Conservation (phyloP, 35 echinoderm and acorn worm species). For the Lytechinus pictus region DNA sequence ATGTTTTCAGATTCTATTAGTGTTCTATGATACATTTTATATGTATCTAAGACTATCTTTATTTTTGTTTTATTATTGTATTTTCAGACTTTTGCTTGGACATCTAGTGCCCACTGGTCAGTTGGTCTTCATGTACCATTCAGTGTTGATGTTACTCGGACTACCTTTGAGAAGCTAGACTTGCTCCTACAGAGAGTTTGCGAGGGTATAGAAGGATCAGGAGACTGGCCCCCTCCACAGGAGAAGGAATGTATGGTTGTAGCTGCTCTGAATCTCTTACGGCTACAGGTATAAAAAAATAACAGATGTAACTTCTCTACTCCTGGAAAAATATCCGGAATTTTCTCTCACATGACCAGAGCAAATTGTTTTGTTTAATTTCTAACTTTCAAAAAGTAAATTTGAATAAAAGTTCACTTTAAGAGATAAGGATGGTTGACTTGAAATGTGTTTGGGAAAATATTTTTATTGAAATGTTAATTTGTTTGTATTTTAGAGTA, state of each 20-base stretch:
- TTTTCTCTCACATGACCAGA: too few relatives aligned
- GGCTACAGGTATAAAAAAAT: constrained; percentile 75
- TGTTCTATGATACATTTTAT: not conserved
- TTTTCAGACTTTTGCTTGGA: constrained; percentile 92
- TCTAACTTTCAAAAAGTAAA: too few relatives aligned
- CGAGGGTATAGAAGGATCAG: constrained; percentile 85
- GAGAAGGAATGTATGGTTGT: constrained; percentile 99
- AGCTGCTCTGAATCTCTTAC: constrained; percentile 84
- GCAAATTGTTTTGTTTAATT: too few relatives aligned
- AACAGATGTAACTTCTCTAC: too few relatives aligned
- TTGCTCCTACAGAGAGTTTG: constrained; percentile 85
- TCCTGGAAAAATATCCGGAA: too few relatives aligned
- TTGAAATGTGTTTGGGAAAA: too few relatives aligned
- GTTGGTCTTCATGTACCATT: constrained; percentile 91
- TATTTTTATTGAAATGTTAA: too few relatives aligned
- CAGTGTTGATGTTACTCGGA: constrained; percentile 86
- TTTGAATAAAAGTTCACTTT: too few relatives aligned
- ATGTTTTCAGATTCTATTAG: too few relatives aligned
- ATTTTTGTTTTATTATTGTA: not conserved
- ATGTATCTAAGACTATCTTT: not conserved
- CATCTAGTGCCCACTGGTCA: constrained; percentile 96
- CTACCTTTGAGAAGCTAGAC: constrained; percentile 93
- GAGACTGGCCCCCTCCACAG: constrained; percentile 98
- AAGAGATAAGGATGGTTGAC: too few relatives aligned
- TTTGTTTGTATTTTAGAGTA: too few relatives aligned